Percentiles rank a stretch among this genome's conserved stretches.
These are phyloP conservation scores for Nomada ruficornis DNA, from an alignment of 2,888 invertebrate genomes.

Conservation along the genomic window DNA sequence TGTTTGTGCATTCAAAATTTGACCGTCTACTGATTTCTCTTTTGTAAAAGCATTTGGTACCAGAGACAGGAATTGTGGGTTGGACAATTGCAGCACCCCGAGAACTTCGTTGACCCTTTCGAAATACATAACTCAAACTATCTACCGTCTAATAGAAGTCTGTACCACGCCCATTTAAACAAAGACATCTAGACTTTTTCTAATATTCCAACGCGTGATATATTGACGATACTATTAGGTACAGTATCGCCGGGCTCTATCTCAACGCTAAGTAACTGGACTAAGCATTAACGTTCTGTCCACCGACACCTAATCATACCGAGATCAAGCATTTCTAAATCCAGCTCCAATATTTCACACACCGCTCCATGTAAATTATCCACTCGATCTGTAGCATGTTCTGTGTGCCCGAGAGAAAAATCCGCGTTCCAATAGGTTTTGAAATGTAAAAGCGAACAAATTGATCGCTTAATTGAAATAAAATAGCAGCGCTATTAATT, in stretches of 20 bases:
- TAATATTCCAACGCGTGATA: constrained; percentile 8
- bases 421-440: no score
- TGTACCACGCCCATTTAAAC: constrained; percentile 5
- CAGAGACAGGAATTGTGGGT: neutral
- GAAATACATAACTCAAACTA: neutral
- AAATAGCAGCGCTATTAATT: no score
- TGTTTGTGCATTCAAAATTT: no score
- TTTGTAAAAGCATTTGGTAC: no score
- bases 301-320: neutral
- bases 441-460: no score
- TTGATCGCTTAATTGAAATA: no score
- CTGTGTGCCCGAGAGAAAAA: no score
- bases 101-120: constrained; percentile 3
- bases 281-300: neutral
- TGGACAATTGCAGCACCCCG: constrained; percentile 2
- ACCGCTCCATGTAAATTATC: neutral
- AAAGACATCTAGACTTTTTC: constrained; percentile 21
- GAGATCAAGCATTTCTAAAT: neutral
- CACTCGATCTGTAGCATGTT: neutral
- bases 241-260: neutral
- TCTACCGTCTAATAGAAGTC: neutral
- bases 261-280: neutral
- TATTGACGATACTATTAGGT: neutral
- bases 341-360: neutral
- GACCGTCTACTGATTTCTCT: no score